Base-by-base conservation (phyloP, 2,113 vertebrate species). In the Aspidoscelis tigris region DNA sequence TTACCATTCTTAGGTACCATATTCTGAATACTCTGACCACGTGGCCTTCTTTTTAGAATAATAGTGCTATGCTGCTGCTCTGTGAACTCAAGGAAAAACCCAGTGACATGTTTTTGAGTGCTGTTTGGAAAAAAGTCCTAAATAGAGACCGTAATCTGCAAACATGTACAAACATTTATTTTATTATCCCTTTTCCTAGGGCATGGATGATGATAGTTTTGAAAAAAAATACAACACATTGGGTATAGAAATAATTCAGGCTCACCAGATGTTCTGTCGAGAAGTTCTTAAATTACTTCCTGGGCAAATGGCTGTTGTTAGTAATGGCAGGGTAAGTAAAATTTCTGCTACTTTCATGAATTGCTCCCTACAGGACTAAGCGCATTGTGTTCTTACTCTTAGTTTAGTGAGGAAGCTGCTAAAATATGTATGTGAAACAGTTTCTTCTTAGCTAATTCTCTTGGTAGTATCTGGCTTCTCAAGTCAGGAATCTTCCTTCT, bases 151-250 rank as follows among this genome's bases (percentile, higher is more conserved):
- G 16, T 12, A 55, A 16, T 61, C 14, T 61, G 58, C 58, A 18
- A 61, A 85, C 18, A 75, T 50, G 16, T 16, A 61, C 58, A 58
- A 88, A 53, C 66, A 33, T 43, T 14, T 1, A 5, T 83, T 21
- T 92, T 4, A 9, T 83, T 68, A 76, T 89, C 14, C 86, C 94
- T 74, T 93, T 39, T 88, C 92, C 76, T 88, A 99, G 99, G 98
- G 94, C 68, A 98, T 98, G 97, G 95, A 98, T 91, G 92, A 87
- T 0, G 93, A 97, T 92, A 81, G 95, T 84, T 99, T 99, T 95
- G 98, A 98, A 93, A 99, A 99, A 95, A 99, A 97, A 94, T 98
- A 98, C 90, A 99, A 99, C 92, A 99, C 98, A 2, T 33, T 99
- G 92, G 97, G 97, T 88, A 74, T 98, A 89, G 96, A 97, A 94